Percentiles rank a stretch among this genome's conserved stretches.
Conservation (phyloP, 2,797 vertebrate genomes). For the Myotis vivesi region DNA sequence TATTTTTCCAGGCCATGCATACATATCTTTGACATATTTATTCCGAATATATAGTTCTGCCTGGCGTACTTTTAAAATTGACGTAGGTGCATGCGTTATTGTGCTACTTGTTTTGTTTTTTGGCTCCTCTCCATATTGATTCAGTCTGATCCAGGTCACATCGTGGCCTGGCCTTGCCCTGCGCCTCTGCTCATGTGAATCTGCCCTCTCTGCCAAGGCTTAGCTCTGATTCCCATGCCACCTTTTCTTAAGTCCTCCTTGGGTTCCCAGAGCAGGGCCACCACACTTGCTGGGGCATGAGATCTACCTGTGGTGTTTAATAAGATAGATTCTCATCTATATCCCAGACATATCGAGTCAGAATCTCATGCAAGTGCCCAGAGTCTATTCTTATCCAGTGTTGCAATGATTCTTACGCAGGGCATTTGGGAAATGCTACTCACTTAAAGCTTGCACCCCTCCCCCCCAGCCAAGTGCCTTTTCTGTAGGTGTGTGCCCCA, state of each 20-base stretch:
- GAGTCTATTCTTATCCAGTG: not conserved
- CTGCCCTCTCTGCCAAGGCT: not conserved
- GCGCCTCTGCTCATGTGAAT: not conserved
- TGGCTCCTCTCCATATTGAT: not conserved
- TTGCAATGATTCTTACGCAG: not conserved
- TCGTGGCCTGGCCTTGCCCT: not conserved
- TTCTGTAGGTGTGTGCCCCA: not conserved
- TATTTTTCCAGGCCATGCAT: not conserved
- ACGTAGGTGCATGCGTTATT: rapidly evolving
- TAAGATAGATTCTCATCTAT: not conserved
- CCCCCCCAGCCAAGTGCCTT: not conserved
- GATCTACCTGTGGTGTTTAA: not conserved
- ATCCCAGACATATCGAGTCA: not conserved
- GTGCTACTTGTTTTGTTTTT: not conserved
- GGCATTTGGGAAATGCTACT: not conserved
- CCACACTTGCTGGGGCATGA: not conserved
- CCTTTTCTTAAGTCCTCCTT: not conserved
- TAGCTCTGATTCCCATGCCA: not conserved
- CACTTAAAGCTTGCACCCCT: not conserved
- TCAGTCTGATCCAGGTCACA: not conserved
- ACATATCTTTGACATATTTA: not conserved
- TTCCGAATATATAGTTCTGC: not conserved
- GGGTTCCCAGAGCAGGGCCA: not conserved
- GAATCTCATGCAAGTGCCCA: not conserved
- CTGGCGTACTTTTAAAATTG: not conserved